Evolutionary conservation across 92 coral and sea anemone species (phyloP).

Genomic region (Pocillopora grandis): DNA sequence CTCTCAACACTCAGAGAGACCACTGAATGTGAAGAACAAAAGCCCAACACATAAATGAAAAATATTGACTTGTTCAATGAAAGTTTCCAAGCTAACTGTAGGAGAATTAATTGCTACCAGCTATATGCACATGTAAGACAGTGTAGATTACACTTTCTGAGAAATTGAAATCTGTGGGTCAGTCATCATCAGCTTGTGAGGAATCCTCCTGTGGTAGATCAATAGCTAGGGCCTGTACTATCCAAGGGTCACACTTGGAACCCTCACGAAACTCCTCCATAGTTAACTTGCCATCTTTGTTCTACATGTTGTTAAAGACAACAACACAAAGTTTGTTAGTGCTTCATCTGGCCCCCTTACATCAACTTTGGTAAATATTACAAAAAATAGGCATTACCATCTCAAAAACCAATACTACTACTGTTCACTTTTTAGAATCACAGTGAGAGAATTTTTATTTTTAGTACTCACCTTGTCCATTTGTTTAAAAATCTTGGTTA

Average conservation of each 20-base stretch:
- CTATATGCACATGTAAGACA: not conserved
- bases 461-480: slow-evolving; percentile 85
- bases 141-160: too few species aligned
- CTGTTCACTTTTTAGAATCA: not conserved
- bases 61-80: not conserved
- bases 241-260: slow-evolving; percentile 97
- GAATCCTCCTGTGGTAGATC: slow-evolving; percentile 82
- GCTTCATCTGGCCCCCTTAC: too few species aligned
- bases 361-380: too few species aligned
- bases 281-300: slow-evolving; percentile 86
- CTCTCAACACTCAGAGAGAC: too few species aligned
- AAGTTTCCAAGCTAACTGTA: not conserved
- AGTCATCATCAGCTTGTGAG: slow-evolving; percentile 29
- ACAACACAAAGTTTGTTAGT: not conserved
- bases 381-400: too few species aligned
- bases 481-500: slow-evolving; percentile 92
- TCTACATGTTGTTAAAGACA: slow-evolving; percentile 43
- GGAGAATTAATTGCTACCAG: not conserved
- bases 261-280: slow-evolving; percentile 99
- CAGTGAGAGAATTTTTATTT: not conserved
- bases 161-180: too few species aligned
- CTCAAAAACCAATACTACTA: too few species aligned
- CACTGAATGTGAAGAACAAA: not conserved
- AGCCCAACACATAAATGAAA: not conserved
- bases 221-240: slow-evolving; percentile 93